These are phyloP conservation scores for Mamestra brassicae DNA, from an alignment of 2,888 invertebrate species.

Conservation along the genomic window DNA sequence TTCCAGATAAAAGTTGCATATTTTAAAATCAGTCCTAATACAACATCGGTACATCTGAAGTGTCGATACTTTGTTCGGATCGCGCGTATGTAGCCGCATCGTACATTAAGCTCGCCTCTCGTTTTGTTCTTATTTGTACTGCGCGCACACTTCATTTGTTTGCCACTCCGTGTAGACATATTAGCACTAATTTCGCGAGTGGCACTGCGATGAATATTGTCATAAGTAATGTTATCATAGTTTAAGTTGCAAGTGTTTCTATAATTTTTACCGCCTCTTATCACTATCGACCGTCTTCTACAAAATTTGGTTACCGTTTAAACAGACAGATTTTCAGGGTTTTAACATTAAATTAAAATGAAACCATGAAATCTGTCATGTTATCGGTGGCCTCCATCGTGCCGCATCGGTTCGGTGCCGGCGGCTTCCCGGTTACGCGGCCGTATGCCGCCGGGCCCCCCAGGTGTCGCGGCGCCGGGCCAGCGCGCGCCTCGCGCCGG, in stretches of 20 bases:
- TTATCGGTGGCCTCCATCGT: slow-evolving; percentile 48
- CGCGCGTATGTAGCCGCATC: not conserved
- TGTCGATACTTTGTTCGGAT: slow-evolving; percentile 14
- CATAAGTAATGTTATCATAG: slow-evolving; percentile 25
- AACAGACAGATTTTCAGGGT: slow-evolving; percentile 50
- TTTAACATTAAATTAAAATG: slow-evolving; percentile 33
- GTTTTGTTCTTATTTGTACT: slow-evolving; percentile 4
- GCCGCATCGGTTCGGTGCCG: slow-evolving; percentile 54
- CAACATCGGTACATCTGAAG: not conserved
- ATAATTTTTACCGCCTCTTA: slow-evolving; percentile 19
- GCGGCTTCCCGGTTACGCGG: slow-evolving; percentile 48
- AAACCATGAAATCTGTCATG: slow-evolving; percentile 39
- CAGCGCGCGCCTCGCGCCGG: slow-evolving; percentile 35
- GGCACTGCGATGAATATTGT: slow-evolving; percentile 20
- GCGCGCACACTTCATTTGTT: slow-evolving; percentile 47
- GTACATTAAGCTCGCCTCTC: not conserved
- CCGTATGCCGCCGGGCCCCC: slow-evolving; percentile 44
- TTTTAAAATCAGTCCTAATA: not conserved
- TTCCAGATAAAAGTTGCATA: not conserved
- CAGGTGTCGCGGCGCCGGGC: slow-evolving; percentile 19
- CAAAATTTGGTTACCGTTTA: slow-evolving; percentile 26
- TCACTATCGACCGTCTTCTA: slow-evolving; percentile 9
- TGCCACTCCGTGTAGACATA: slow-evolving; percentile 41
- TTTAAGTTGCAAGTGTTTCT: slow-evolving; percentile 28
- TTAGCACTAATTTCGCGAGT: slow-evolving; percentile 3